Evolutionary conservation across 2,113 vertebrate genomes (phyloP).

Genomic region (Thunnus thynnus): DNA sequence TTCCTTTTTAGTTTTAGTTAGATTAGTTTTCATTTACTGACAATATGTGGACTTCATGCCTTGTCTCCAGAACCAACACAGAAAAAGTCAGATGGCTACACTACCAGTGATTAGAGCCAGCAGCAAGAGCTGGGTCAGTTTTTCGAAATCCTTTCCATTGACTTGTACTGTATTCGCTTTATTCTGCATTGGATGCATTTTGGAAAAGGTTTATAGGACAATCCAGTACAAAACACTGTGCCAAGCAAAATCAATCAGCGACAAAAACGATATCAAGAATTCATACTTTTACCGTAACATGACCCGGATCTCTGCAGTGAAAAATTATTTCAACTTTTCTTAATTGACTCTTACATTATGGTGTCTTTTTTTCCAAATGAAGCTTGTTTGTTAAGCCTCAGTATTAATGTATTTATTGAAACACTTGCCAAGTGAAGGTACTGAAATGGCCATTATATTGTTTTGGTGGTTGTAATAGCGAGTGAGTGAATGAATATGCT

Average conservation of each 20-base stretch:
- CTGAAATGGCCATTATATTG: slow-evolving; percentile 43
- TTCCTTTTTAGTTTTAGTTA: too few relatives aligned
- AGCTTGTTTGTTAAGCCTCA: slow-evolving; percentile 58
- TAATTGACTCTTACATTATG: slow-evolving; percentile 1
- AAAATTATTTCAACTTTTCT: background rate
- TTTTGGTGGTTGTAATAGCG: slow-evolving; percentile 45
- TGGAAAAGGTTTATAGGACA: slow-evolving; percentile 27
- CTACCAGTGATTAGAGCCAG: slow-evolving; percentile 33
- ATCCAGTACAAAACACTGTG: slow-evolving; percentile 51
- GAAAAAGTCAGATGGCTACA: slow-evolving; percentile 34
- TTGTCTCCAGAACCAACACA: slow-evolving; percentile 13
- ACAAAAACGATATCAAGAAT: slow-evolving; percentile 17
- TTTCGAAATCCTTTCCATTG: slow-evolving; percentile 4
- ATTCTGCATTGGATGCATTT: slow-evolving; percentile 17
- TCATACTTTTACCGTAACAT: background rate
- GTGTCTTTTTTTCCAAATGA: slow-evolving; percentile 28
- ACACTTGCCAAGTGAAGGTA: slow-evolving; percentile 73
- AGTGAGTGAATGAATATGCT: slow-evolving; percentile 47
- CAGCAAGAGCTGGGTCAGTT: slow-evolving; percentile 26
- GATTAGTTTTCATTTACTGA: background rate
- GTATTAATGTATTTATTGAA: slow-evolving; percentile 66
- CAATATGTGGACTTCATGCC: background rate
- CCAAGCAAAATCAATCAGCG: slow-evolving; percentile 48
- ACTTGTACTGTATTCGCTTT: slow-evolving; percentile 12
- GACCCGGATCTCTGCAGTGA: slow-evolving; percentile 29